Conservation (phyloP, 2,888 invertebrate genomes). For the Epinotia demarniana region DNA sequence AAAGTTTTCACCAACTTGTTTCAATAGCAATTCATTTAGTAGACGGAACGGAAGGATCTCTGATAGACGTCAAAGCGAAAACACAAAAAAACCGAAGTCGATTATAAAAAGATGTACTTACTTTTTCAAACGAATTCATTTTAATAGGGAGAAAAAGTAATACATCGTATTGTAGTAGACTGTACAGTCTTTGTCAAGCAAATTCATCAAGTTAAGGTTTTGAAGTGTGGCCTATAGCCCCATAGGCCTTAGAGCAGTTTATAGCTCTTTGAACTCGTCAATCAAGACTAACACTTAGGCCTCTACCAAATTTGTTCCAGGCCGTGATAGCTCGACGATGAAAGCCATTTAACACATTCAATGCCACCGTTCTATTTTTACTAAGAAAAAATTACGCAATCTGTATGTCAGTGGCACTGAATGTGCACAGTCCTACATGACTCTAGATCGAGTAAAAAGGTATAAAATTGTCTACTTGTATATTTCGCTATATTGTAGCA, state of each 20-base stretch:
- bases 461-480: conserved; percentile 42
- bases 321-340: background rate
- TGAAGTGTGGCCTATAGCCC: background rate
- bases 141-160: too few relatives aligned
- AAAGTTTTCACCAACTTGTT: background rate
- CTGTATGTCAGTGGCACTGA: too few relatives aligned
- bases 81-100: too few relatives aligned
- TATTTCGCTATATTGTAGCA: conserved; percentile 43
- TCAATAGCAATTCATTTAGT: background rate
- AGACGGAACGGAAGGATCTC: conserved; percentile 3
- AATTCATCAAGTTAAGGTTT: background rate
- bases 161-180: too few relatives aligned
- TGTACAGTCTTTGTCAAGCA: background rate
- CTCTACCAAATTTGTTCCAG: background rate
- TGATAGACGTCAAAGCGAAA: background rate
- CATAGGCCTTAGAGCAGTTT: too few relatives aligned
- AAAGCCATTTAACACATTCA: background rate
- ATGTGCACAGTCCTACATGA: conserved; percentile 5
- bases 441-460: conserved; percentile 27
- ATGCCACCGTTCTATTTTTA: too few relatives aligned
- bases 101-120: too few relatives aligned
- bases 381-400: too few relatives aligned
- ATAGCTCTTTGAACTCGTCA: background rate
- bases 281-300: background rate
- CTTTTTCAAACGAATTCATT: too few relatives aligned